phyloP scores from a whole-genome alignment of 2,797 vertebrate genomes.

The Tenualosa thibaudeaui region DNA sequence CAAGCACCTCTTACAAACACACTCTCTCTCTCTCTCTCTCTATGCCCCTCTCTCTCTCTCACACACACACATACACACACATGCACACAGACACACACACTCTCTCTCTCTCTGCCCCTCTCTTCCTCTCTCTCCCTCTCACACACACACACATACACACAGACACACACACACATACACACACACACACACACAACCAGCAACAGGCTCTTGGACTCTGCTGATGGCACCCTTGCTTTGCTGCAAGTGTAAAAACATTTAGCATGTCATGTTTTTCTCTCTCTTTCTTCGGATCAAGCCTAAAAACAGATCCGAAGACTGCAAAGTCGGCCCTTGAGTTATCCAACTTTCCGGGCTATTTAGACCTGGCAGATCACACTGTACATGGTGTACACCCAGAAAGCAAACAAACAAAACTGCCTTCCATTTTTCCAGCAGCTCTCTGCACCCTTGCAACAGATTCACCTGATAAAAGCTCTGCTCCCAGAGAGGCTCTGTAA shows the following conservation, averaged over 20 bases:
- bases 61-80: background rate
- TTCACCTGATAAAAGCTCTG: constrained; percentile 38
- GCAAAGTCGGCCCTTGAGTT: background rate
- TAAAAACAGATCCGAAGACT: constrained; percentile 33
- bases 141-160: background rate
- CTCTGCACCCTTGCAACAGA: constrained; percentile 27
- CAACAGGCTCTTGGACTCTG: background rate
- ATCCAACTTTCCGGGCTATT: constrained; percentile 27
- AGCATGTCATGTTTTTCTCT: background rate
- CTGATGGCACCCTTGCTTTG: constrained; percentile 4
- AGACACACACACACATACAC: constrained; percentile 19
- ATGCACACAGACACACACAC: background rate
- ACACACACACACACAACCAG: background rate
- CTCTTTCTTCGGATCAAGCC: background rate
- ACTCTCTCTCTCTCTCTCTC: constrained; percentile 17
- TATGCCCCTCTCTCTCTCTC: constrained; percentile 8
- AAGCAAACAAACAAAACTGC: constrained; percentile 42
- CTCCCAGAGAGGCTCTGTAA: background rate
- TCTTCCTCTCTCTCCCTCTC: background rate
- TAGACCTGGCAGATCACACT: constrained; percentile 20
- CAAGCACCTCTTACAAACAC: constrained; percentile 14
- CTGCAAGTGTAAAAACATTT: constrained; percentile 23
- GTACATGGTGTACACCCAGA: constrained; percentile 22
- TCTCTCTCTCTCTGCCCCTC: background rate
- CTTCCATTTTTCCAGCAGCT: constrained; percentile 28